Base-by-base conservation (phyloP, 2,888 invertebrate species). In the Hylaea fasciaria region DNA sequence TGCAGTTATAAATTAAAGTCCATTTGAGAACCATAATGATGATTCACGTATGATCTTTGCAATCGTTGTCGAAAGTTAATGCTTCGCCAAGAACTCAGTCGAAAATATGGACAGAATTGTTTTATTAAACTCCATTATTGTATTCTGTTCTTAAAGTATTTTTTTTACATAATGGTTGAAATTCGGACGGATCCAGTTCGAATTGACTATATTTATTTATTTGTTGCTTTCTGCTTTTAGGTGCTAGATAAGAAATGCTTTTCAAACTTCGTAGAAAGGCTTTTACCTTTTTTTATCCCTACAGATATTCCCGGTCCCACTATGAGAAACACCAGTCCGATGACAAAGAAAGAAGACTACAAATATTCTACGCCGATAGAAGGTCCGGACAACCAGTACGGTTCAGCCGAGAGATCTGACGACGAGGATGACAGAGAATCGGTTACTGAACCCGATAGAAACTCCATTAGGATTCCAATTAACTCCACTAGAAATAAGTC, bases 271-370 rank as follows among this genome's bases (percentile, higher is more conserved):
- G 9, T 32, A 9, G 10, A 7, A 32, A 32, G 32, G 9, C 32
- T 9, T 28, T 5, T 37, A 37, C 1, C 32, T 10, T 29, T 32
- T 37, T 35, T 8, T 13, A 56, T 22, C 35, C 28, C 39, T 62
- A 58, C 93, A 96, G 96, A 96, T 89, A 96, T 96, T 72, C 95
- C 95, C n/a, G 95, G 95, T 35, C 95, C 95, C 9, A 94, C 94
- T 41, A 84, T 93, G 62, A 93, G 89, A 73, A 93, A 92, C 73
- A 92, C 93, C 48, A 90, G 93, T 69, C 93, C 93, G 39, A 84
- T 87, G 49, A 82, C 82, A 56, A 89, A 85, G 49, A 94, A 94
- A 81, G 94, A 95, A 82, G 94, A 95, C 59, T 86, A 80, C 69
- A 86, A 83, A 52, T 90, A 87, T 66, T 86, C 89, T 0, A 89